Evolutionary conservation across 1,140 invertebrate species (phyloP), one percentile per base, ranked within the genome.

Genomic region (Neodiprion fabricii): DNA sequence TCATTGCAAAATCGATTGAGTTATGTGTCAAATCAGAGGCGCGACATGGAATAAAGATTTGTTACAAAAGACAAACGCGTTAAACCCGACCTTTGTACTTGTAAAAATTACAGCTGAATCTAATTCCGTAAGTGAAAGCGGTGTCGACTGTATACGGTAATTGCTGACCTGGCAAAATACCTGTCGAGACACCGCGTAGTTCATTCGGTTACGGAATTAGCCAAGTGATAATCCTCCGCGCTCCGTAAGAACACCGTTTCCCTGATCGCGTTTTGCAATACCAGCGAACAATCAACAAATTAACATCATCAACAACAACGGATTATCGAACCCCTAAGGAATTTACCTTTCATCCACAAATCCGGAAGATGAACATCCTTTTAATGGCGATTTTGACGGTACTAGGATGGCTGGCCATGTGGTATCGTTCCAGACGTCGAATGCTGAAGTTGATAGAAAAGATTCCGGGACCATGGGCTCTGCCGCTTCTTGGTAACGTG

Each of bases 401-500:
- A 47, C 49, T 76, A 12, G 9, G 69, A 48, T 75, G 71, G 23
- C 50, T 84, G 40, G 9, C 76, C 9, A 76, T 78, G 69, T 89
- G 88, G 74, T 89, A 89, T 75, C 84, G 83, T 73, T 78, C 84
- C 23, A 82, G 88, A 66, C 79, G 83, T 28, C 83, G 86, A 40
- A 75, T 87, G 68, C 84, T 88, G 47, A 84, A 85, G 69, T 81
- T 89, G 28, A 88, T 90, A 23, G 84, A 86, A 14, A 85, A 87
- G 79, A 90, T 91, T 70, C 90, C 90, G 1, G 92, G 92, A 72
- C 92, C 92, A 1, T 86, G 87, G 9, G 84, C 89, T 5, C 77
- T 91, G 10, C 91, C 91, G 0, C 79, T 92, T 8, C 76, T 93
- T 66, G 92, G 91, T 21, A 92, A 92, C 79, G 85, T 88, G 48